phyloP scores from a whole-genome alignment of 2,888 invertebrate genomes.

The Piscicola geometra region DNA sequence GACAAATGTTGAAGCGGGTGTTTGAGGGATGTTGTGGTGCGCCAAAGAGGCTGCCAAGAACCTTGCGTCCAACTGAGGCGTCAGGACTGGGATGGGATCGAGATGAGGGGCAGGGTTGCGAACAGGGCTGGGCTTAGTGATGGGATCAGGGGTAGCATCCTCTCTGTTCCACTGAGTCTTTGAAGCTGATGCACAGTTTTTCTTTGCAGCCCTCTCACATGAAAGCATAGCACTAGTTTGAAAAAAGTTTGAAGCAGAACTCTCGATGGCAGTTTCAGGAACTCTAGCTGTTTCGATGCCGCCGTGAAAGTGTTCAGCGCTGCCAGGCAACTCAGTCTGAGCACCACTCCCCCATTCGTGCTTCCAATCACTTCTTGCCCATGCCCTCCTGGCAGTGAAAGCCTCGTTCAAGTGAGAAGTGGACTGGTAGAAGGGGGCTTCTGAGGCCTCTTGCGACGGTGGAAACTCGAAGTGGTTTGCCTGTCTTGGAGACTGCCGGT shows the following conservation, averaged over 20 bases:
- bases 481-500: conserved; percentile 38
- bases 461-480: conserved; percentile 34
- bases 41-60: background rate
- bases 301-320: too few relatives aligned
- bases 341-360: too few relatives aligned
- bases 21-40: background rate
- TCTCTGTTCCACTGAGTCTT: background rate
- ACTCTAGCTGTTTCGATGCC: background rate
- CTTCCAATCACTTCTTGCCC: background rate
- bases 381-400: background rate
- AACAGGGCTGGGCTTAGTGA: too few relatives aligned
- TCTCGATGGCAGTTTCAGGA: background rate
- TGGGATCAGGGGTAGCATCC: background rate
- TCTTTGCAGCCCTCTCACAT: background rate
- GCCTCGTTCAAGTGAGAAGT: too few relatives aligned
- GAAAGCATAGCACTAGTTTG: background rate
- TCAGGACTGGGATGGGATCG: conserved; percentile 1
- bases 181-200: background rate
- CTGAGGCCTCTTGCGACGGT: background rate
- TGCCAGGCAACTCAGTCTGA: too few relatives aligned
- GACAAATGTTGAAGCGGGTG: background rate
- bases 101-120: too few relatives aligned
- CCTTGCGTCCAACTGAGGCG: background rate
- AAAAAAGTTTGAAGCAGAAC: background rate
- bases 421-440: background rate